A percentile compares a stretch with the other conserved stretches of the same genome.
phyloP scores from a whole-genome alignment of 2,797 vertebrate species.

The Neosilurus hyrtlii region DNA sequence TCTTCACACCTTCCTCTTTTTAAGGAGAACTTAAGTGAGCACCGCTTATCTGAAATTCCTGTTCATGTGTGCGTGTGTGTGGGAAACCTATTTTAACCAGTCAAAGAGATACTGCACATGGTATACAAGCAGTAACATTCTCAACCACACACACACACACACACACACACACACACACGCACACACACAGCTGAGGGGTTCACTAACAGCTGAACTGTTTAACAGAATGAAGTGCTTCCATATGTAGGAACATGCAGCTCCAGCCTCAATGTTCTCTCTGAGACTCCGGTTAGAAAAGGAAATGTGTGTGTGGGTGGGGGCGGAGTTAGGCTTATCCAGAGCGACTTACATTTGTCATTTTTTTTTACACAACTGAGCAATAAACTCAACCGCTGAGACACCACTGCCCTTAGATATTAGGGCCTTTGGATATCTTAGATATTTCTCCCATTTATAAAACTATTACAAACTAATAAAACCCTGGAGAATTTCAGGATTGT shows the following conservation, averaged over 20 bases:
- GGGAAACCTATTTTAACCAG: background rate
- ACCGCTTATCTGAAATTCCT: constrained; percentile 21
- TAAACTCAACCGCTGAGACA: no score
- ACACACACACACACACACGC: background rate
- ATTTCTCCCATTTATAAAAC: background rate
- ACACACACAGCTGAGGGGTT: constrained; percentile 15
- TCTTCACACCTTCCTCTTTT: constrained; percentile 65
- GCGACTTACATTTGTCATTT: no score
- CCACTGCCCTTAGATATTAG: no score
- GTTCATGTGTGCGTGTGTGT: background rate
- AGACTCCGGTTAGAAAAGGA: constrained; percentile 9
- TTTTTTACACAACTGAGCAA: no score
- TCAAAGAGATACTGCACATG: background rate
- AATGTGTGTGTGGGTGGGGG: constrained; percentile 40
- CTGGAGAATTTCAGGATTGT: background rate
- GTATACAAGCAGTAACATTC: background rate
- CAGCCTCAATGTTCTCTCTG: constrained; percentile 12
- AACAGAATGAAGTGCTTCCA: constrained; percentile 50
- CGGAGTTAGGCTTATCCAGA: no score
- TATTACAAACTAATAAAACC: background rate
- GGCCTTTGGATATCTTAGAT: background rate
- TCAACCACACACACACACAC: constrained; percentile 1
- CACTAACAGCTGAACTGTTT: constrained; percentile 43
- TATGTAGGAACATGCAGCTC: constrained; percentile 34
- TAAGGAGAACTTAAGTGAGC: constrained; percentile 41